Percentiles rank a stretch among this genome's conserved stretches.
Conservation (phyloP, 2,797 vertebrate species). For the Petrocephalus sullivani region DNA sequence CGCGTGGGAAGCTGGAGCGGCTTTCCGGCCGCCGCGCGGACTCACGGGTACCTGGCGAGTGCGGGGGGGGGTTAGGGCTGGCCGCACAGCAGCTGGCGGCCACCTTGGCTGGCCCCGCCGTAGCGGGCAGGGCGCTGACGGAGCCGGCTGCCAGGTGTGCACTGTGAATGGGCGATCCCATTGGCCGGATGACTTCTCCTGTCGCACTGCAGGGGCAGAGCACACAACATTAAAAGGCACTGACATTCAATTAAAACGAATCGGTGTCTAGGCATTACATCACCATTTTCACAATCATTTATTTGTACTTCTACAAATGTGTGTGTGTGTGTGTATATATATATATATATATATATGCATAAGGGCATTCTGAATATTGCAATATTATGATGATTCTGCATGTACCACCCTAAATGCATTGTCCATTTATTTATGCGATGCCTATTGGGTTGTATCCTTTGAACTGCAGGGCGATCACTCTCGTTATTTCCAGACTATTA, state of each 20-base stretch:
- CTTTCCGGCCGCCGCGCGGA: not conserved
- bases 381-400: not conserved
- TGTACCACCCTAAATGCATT: not conserved
- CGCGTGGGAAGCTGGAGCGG: not conserved
- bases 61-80: not conserved
- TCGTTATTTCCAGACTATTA: slow-evolving; percentile 24
- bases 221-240: not conserved
- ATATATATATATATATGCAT: not conserved
- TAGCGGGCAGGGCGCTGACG: not conserved
- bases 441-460: slow-evolving; percentile 6
- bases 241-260: not conserved
- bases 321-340: not conserved
- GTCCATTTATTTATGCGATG: slow-evolving; percentile 20
- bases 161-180: not conserved
- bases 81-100: not conserved
- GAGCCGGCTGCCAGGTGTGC: not conserved
- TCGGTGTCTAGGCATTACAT: not conserved
- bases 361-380: not conserved
- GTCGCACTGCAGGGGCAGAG: not conserved
- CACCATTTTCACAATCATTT: not conserved
- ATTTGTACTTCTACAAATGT: not conserved
- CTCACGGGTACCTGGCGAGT: not conserved
- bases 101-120: not conserved
- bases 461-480: slow-evolving; percentile 3
- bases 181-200: not conserved